Base-by-base conservation (phyloP, 53 echinoderm and acorn worm species). In the Stichopus horrens region DNA sequence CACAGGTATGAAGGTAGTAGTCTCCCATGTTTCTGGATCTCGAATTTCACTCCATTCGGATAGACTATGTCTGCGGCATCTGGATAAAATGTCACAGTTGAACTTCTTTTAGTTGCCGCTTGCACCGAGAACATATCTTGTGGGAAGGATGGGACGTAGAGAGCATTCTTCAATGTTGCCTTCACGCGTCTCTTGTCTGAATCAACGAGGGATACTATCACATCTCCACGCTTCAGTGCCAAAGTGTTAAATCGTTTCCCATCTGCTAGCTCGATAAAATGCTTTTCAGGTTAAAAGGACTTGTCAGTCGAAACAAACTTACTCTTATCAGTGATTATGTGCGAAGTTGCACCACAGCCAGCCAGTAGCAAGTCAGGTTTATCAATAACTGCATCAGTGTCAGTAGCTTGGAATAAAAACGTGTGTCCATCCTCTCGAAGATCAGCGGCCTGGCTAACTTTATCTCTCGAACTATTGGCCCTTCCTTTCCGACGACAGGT, bases 21-120 rank as follows among this genome's bases (percentile, higher is more conserved):
- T 76, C 76, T 76, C 21, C 76, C 76, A 76, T 76, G 76, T 37
- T 76, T 76, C 76, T 19, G 21, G 6, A 76, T 76, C 21, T 76
- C 21, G 9, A 76, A 76, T 9, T 23, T 11, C 10, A 37, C 52
- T 11, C 23, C 52, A 11, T 10, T 52, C 23, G 10, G 10, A 23
- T 52, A 37, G 11, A 23, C 11, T 37, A 13, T 76, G 18, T 78
- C 78, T 53, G 78, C 53, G 7, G 4, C 8, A 53, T 78, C 78
- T 52, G 78, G 78, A 20, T 78, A 23, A 54, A 78, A 78, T 52
- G 67, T 67, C 13, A 67, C 67, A 67, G 9, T 67, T 16, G 4
- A 13, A 67, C 67, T 1, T n/a, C 13, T 53, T 1, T 52, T n/a
- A n/a, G 67, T 67, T 13, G 67, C 3, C 13, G 67, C 67, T 67